These are phyloP conservation scores for Cheumatopsyche charites DNA, from an alignment of 1,140 invertebrate genomes.

Conservation along the genomic window DNA sequence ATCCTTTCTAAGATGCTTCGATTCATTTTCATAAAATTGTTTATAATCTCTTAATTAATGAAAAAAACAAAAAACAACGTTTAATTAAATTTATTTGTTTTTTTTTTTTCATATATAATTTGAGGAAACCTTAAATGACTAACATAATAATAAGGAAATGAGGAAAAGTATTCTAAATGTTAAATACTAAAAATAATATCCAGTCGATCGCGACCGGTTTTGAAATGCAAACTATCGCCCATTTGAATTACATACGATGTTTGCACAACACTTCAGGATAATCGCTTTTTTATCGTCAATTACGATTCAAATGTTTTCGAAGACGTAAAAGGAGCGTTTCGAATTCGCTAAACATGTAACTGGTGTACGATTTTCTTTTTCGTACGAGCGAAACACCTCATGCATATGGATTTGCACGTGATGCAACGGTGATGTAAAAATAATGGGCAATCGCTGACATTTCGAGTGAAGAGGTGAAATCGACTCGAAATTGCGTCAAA, in stretches of 20 bases:
- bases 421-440: background rate
- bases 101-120: background rate
- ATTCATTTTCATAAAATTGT: background rate
- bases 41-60: too few relatives aligned
- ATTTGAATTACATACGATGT: background rate
- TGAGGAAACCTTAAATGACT: too few relatives aligned
- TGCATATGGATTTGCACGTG: background rate
- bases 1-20: background rate
- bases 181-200: background rate
- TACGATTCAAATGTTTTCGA: too few relatives aligned
- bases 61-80: too few relatives aligned
- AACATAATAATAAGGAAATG: background rate
- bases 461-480: background rate
- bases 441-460: conserved; percentile 11
- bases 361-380: background rate
- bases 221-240: background rate
- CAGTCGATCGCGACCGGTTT: background rate
- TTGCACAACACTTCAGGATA: too few relatives aligned
- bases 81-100: background rate
- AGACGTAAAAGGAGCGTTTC: too few relatives aligned
- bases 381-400: background rate
- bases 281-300: too few relatives aligned
- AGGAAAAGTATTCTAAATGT: background rate
- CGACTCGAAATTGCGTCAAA: too few relatives aligned
- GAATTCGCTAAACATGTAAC: too few relatives aligned